Evolutionary conservation across 1,140 invertebrate species (phyloP), one percentile per base, ranked within the genome.

Genomic region (Ditylenchus dipsaci): DNA sequence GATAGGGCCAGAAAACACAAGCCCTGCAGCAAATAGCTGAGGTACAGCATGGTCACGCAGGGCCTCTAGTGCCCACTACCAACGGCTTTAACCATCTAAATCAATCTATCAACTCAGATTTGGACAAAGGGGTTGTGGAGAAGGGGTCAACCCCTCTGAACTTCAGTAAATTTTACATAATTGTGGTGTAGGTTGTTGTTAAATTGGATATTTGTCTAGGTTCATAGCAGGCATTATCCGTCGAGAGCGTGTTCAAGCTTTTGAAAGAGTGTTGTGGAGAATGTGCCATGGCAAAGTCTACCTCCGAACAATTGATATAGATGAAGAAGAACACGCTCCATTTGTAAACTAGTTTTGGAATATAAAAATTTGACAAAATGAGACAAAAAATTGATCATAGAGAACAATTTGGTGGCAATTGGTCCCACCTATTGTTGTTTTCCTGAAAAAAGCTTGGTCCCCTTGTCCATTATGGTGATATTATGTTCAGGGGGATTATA

Each of bases 231-330:
- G 49, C 3, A 53, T 53, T 21, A 53, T 53, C 15, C 49, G 49
- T 7, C 49, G 49, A 3, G 49, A 53, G n/a, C 49, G 49, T 53
- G 49, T 53, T 17, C 49, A 53, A 53, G 49, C 49, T 53, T 53
- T 53, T 53, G 49, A 53, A 57, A 64, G 42, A 65, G 94, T 98
- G 90, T 83, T 98, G 70, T 97, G 95, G 95, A 88, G 95, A 74
- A 93, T 93, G 23, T 97, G 93, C 79, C 88, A 93, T 47, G 94
- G 88, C 19, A 89, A 88, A 77, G 87, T 88, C 1, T 97, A 97
- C 81, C 85, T 98, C 23, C 88, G 92, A 45, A 91, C 94, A 84
- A 90, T 91, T 1, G 83, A 84, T 57, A 0, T 81, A 97, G 38
- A 93, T 96, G 84, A 94, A 97, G 86, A 93, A 93, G 8, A 89